Percentiles rank a stretch among this genome's conserved stretches.
Conservation (phyloP, 2,113 vertebrate species). For the Aptenodytes forsteri region DNA sequence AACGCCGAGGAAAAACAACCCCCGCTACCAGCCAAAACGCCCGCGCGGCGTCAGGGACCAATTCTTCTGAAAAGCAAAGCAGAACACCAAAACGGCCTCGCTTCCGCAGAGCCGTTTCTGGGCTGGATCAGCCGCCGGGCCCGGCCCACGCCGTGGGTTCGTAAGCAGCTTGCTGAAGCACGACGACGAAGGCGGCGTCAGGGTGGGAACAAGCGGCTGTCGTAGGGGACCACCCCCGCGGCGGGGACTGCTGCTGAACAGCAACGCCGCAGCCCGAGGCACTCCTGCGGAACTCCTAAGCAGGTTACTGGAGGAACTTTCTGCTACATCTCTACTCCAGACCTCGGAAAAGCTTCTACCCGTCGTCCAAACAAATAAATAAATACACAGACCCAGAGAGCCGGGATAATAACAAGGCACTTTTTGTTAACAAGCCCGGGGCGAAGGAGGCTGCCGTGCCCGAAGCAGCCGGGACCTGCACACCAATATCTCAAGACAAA, state of each 20-base stretch:
- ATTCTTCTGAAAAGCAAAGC: background rate
- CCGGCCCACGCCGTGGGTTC: background rate
- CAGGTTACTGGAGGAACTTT: background rate
- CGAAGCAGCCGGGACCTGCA: accelerated
- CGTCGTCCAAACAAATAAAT: background rate
- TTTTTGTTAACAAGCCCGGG: background rate
- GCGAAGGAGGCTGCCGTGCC: background rate
- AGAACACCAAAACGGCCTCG: background rate
- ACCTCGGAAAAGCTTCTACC: background rate
- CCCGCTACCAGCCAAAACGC: background rate
- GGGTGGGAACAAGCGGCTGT: background rate
- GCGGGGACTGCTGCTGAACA: background rate
- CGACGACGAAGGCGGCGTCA: accelerated
- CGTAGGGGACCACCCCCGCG: background rate
- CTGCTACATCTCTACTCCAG: background rate
- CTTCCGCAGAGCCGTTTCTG: background rate
- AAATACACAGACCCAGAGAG: accelerated
- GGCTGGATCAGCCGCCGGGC: background rate
- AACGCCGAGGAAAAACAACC: background rate
- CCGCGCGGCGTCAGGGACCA: accelerated
- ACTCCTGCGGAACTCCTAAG: accelerated
- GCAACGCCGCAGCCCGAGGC: background rate
- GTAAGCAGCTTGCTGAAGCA: background rate
- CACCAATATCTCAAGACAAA: accelerated
- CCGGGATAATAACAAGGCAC: background rate